A percentile compares a stretch with the other conserved stretches of the same genome.
Conservation (phyloP, 2,113 vertebrate species). For the Azemiops feae region DNA sequence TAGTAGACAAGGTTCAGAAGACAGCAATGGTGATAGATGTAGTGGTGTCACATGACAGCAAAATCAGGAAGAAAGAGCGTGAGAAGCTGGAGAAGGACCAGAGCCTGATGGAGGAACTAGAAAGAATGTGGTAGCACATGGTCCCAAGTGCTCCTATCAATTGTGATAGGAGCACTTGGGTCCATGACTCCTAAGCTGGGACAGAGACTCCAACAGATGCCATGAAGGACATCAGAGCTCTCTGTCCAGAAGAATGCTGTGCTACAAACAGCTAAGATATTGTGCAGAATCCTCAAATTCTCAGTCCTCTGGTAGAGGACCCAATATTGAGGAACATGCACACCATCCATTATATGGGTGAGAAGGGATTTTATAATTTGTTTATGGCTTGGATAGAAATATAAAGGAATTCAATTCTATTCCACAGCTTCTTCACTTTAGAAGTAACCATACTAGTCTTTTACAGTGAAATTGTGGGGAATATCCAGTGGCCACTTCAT, state of each 20-base stretch:
- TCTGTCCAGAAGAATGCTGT: not conserved
- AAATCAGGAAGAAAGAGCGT: not conserved
- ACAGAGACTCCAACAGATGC: not conserved
- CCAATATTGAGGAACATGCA: not conserved
- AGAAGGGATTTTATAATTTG: not conserved
- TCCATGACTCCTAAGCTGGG: not conserved
- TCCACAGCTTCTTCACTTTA: not conserved
- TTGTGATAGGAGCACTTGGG: not conserved
- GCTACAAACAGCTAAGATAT: not conserved
- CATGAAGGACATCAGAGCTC: not conserved
- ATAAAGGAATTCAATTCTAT: not conserved
- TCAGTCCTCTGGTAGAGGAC: not conserved
- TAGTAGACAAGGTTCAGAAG: not conserved
- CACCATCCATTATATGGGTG: not conserved
- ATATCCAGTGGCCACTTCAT: not conserved
- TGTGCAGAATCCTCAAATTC: not conserved
- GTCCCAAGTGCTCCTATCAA: not conserved
- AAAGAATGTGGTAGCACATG: not conserved
- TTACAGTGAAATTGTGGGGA: not conserved
- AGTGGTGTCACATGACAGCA: not conserved
- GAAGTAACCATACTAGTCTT: not conserved
- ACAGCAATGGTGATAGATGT: not conserved
- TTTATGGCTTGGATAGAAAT: not conserved
- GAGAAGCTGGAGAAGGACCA: not conserved
- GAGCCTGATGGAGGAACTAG: not conserved